Conservation (phyloP, 2,113 vertebrate species). For the Eurypyga helias region DNA sequence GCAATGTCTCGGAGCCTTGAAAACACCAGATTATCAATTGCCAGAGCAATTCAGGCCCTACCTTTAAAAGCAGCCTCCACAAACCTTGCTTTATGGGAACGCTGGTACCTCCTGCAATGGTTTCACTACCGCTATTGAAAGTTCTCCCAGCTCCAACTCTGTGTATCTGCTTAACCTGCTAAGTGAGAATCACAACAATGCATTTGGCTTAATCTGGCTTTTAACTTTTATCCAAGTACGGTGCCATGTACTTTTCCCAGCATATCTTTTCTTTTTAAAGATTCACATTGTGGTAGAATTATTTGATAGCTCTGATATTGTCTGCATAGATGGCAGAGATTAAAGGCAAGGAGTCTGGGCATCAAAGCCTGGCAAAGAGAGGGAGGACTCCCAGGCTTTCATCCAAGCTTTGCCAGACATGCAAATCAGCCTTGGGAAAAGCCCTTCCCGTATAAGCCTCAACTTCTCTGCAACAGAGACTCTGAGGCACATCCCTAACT, state of each 20-base stretch:
- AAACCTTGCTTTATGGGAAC: background rate
- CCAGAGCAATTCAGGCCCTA: background rate
- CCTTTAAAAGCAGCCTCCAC: background rate
- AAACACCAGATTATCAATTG: background rate
- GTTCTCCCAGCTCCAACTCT: background rate
- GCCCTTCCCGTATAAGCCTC: background rate
- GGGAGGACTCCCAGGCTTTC: background rate
- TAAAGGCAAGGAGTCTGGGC: background rate
- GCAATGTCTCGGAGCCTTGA: background rate
- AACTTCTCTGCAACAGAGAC: background rate
- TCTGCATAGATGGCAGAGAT: background rate
- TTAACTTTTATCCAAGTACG: background rate
- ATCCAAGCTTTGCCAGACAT: slow-evolving; percentile 20
- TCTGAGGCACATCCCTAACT: background rate
- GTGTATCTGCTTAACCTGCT: background rate
- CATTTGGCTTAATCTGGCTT: background rate
- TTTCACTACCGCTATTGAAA: background rate
- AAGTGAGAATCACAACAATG: background rate
- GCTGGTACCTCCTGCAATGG: background rate
- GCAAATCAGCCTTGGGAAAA: slow-evolving; percentile 15
- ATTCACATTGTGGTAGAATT: background rate
- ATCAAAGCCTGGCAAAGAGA: slow-evolving; percentile 26
- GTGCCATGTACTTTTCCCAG: background rate
- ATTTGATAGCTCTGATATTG: background rate
- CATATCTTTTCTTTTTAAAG: background rate